Evolutionary conservation across 2,888 invertebrate species (phyloP).

Genomic region (Tuta absoluta): DNA sequence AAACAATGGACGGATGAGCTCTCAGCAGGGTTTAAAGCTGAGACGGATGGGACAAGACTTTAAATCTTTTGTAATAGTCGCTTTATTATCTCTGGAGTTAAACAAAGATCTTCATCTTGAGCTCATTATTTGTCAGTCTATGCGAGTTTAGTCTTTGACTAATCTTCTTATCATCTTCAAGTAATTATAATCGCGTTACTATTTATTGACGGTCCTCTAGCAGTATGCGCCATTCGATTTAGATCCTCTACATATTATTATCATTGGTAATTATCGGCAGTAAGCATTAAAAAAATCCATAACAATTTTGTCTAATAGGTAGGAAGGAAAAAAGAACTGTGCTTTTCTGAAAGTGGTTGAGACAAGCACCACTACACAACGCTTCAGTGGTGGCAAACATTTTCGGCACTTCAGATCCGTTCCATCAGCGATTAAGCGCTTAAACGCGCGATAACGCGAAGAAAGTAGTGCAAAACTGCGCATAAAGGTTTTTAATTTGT

Average conservation of each 20-base stretch:
- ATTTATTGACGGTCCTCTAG: not conserved
- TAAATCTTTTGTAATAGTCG: conserved; percentile 8
- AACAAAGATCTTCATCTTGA: not conserved
- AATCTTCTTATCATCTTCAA: not conserved
- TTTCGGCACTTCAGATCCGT: conserved; percentile 8
- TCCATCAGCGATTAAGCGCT: conserved; percentile 16
- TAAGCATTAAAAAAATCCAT: too few relatives aligned
- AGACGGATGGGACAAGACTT: not conserved
- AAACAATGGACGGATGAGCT: conserved; percentile 10
- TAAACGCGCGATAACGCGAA: conserved; percentile 39
- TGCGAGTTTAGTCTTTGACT: not conserved
- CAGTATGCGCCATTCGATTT: too few relatives aligned
- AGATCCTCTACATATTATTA: too few relatives aligned
- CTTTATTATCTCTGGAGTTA: not conserved
- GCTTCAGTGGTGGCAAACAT: conserved; percentile 10
- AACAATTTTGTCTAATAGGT: not conserved
- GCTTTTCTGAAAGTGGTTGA: too few relatives aligned
- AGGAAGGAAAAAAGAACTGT: not conserved
- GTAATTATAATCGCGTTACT: not conserved
- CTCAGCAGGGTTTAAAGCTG: not conserved
- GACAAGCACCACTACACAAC: not conserved
- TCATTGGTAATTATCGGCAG: not conserved
- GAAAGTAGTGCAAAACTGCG: conserved; percentile 48
- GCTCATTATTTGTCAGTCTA: not conserved
- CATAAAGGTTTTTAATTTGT: conserved; percentile 75